Percentiles rank a stretch among this genome's conserved stretches.
phyloP scores from a whole-genome alignment of 2,113 vertebrate species.

The Odontesthes bonariensis region DNA sequence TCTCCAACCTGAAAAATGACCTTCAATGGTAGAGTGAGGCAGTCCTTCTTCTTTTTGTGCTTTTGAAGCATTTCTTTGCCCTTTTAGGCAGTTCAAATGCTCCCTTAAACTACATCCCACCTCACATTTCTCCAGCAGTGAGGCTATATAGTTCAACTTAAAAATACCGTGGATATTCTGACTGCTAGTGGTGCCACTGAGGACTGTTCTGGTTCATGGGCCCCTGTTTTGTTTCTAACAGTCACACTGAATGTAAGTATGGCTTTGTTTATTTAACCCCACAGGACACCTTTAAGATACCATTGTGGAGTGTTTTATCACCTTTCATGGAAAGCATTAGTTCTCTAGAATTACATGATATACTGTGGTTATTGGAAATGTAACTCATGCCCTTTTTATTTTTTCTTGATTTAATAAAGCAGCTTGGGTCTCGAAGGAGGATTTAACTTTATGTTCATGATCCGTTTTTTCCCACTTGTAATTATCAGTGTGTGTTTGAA shows the following conservation, averaged over 20 bases:
- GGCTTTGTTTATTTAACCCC: background rate
- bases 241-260: background rate
- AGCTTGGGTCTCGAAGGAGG: background rate
- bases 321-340: conserved; percentile 1
- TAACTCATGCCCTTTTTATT: background rate
- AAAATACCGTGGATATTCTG: conserved; percentile 1
- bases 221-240: background rate
- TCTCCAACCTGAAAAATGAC: conserved; percentile 66
- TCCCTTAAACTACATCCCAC: conserved; percentile 42
- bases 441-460: background rate
- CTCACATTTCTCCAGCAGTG: conserved; percentile 19
- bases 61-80: conserved; percentile 57
- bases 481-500: background rate
- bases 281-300: background rate
- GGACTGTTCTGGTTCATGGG: background rate
- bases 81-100: conserved; percentile 50
- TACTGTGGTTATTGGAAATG: background rate
- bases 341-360: background rate
- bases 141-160: conserved; percentile 2
- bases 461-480: background rate
- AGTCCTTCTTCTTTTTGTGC: conserved; percentile 26
- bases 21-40: conserved; percentile 66
- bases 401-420: background rate
- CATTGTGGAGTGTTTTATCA: background rate
- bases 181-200: background rate